phyloP scores from a whole-genome alignment of 2,113 vertebrate genomes.

The Eleginops maclovinus region DNA sequence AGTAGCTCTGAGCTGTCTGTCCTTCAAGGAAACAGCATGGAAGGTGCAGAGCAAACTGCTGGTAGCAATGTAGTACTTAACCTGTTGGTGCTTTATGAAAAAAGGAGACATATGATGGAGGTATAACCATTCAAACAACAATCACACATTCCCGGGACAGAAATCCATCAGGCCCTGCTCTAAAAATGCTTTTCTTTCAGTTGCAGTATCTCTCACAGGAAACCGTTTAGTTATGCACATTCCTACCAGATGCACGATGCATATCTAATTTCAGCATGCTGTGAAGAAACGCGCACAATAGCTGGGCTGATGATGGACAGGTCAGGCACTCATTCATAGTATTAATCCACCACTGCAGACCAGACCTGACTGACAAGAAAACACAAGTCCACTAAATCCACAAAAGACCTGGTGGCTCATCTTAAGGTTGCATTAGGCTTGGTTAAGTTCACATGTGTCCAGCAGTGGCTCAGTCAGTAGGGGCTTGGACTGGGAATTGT shows the following conservation, averaged over 20 bases:
- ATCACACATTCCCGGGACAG: background rate
- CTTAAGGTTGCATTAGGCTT: too few relatives aligned
- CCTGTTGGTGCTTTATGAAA: background rate
- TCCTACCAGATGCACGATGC: background rate
- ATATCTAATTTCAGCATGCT: constrained; percentile 8
- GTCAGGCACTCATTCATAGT: background rate
- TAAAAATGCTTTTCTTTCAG: background rate
- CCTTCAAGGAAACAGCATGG: constrained; percentile 9
- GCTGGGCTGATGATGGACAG: background rate
- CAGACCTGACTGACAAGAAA: background rate
- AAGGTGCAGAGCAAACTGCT: constrained; percentile 6
- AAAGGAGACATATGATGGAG: constrained; percentile 23
- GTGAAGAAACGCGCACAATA: background rate
- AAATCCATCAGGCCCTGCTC: constrained; percentile 7
- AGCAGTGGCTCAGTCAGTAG: too few relatives aligned
- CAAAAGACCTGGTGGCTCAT: background rate
- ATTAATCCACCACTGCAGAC: constrained; percentile 1
- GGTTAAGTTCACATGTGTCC: too few relatives aligned
- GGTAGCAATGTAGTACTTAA: background rate
- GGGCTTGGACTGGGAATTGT: too few relatives aligned
- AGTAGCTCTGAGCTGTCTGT: constrained; percentile 15
- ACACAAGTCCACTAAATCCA: background rate
- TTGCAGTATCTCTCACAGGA: background rate
- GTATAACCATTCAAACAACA: constrained; percentile 15
- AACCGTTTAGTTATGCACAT: background rate